Evolutionary conservation across 2,888 invertebrate genomes (phyloP).

Genomic region (Folsomia manolachei): DNA sequence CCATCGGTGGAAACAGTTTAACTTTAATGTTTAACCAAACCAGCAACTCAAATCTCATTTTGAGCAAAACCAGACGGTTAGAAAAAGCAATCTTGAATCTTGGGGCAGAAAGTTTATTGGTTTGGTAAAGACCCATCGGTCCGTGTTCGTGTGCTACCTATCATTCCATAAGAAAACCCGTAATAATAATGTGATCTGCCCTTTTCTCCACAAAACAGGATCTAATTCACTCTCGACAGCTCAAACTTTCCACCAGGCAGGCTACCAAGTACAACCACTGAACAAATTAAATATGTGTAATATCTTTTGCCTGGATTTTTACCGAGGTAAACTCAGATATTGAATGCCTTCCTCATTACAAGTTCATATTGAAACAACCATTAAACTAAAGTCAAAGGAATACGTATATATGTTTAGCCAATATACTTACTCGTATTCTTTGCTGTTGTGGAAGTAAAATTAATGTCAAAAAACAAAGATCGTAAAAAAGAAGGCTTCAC

Average conservation of each 20-base stretch:
- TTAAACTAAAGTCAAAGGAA: neutral
- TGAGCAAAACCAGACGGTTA: slow-evolving; percentile 1
- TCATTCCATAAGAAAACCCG: neutral
- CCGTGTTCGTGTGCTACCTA: slow-evolving; percentile 14
- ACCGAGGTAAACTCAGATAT: neutral
- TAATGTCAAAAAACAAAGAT: slow-evolving; percentile 46
- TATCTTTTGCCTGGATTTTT: neutral
- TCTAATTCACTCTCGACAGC: slow-evolving; percentile 9
- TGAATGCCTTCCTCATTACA: neutral
- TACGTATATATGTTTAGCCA: neutral
- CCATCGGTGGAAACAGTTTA: neutral
- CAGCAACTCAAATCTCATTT: neutral
- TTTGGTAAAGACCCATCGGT: neutral
- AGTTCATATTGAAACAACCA: neutral
- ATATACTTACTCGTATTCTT: no score
- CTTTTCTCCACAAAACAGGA: slow-evolving; percentile 14
- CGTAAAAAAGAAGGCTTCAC: slow-evolving; percentile 46
- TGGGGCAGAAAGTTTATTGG: neutral
- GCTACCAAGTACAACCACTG: no score
- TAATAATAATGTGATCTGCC: slow-evolving; percentile 19
- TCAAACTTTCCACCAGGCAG: neutral
- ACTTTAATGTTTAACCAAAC: neutral
- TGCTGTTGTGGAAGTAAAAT: slow-evolving; percentile 10
- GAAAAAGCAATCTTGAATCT: neutral
- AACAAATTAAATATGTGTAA: neutral